Base-by-base conservation (phyloP, 2,113 vertebrate genomes). In the Vimba vimba region DNA sequence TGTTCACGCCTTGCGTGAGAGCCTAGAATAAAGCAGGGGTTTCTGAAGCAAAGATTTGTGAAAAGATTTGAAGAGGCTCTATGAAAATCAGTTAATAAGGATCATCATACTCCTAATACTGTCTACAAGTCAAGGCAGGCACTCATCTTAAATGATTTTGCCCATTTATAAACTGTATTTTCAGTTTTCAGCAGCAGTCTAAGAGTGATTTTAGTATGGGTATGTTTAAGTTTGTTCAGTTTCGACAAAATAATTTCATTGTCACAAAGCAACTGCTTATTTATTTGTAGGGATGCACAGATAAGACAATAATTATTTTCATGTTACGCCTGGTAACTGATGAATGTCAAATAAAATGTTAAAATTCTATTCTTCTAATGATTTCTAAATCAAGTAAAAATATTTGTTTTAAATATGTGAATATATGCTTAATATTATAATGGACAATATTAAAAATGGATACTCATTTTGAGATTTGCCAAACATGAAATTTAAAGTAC, bases 11-110 rank as follows among this genome's bases (percentile, higher is more conserved):
- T 64, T 17, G n/a, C 19, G 2, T 73, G 6, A 73, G 21, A 71
- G 62, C 64, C 80, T 55, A 33, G 47, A 73, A 57, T 73, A 57
- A 57, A 55, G 64, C 64, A 55, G 80, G 17, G 19, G 8, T 55
- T 83, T 83, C 47, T 71, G 47, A 36, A 43, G 60, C 13, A 43
- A 66, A 30, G 25, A 47, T 64, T 59, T 39, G 27, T 27, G 60
- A 7, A 43, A 66, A 30, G 25, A 47, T 64, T 59, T 39, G 27
- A 55, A 77, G 75, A 27, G 25, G 25, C 17, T 52, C 13, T 74
- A 23, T 62, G n/a, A 57, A 57, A 57, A 21, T 57, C 52, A 57
- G 52, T 57, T 19, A 19, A 39, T 36, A 5, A 17, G 33, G 66
- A 39, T 23, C 39, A 71, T 50, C 12, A 76, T 25, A 6, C 12